A percentile compares a stretch with the other conserved stretches of the same genome.
Evolutionary conservation across 2,113 vertebrate genomes (phyloP).

Genomic region (Nematolebias whitei): DNA sequence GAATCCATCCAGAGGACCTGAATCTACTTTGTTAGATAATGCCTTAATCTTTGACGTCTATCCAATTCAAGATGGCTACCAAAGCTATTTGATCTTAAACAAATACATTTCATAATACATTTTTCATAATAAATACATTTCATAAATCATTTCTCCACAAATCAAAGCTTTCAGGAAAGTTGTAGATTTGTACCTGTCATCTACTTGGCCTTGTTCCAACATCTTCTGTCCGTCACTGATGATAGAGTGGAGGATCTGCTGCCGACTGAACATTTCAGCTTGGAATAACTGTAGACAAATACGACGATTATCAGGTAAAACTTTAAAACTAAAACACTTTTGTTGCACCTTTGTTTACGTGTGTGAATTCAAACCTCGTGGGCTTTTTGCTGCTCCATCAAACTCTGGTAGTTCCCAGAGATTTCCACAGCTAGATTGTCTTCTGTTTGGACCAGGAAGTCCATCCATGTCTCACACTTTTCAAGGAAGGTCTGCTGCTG

Average conservation of each 20-base stretch:
- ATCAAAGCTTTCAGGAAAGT: not conserved
- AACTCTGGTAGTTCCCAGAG: constrained; percentile 91
- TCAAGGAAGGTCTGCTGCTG: constrained; percentile 97
- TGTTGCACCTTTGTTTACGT: rapidly evolving
- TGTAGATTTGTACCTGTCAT: constrained; percentile 86
- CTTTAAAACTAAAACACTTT: not conserved
- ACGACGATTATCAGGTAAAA: not conserved
- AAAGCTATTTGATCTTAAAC: too few relatives aligned
- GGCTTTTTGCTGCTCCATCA: constrained; percentile 92
- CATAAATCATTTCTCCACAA: too few relatives aligned
- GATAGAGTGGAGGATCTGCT: constrained; percentile 98
- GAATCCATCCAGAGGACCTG: too few relatives aligned
- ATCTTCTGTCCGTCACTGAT: constrained; percentile 93
- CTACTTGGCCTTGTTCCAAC: constrained; percentile 96
- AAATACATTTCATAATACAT: too few relatives aligned
- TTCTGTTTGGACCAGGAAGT: constrained; percentile 94
- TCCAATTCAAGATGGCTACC: too few relatives aligned
- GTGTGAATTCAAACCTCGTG: constrained; percentile 84
- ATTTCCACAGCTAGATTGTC: constrained; percentile 93
- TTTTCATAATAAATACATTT: too few relatives aligned
- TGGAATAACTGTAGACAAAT: constrained; percentile 88
- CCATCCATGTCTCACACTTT: constrained; percentile 99
- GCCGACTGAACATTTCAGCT: constrained; percentile 98
- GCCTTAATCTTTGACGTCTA: too few relatives aligned
- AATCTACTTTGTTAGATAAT: too few relatives aligned